Evolutionary conservation across 1,140 invertebrate genomes (phyloP).

Genomic region (Cardiocondyla obscurior): DNA sequence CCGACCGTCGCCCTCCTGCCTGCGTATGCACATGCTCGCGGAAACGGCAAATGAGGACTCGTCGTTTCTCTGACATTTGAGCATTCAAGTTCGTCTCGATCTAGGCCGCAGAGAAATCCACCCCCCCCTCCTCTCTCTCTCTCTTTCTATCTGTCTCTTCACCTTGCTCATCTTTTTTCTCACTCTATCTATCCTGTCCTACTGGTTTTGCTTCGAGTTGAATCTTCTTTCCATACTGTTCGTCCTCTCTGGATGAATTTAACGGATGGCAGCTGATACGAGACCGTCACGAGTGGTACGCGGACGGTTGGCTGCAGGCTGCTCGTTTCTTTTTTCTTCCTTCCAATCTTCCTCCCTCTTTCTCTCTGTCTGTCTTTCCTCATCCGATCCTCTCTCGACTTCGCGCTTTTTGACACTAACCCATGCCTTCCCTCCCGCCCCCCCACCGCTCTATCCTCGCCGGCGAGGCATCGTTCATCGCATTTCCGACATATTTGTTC

Average conservation of each 20-base stretch:
- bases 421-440: too few relatives aligned
- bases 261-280: slow-evolving; percentile 77
- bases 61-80: slow-evolving; percentile 81
- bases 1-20: slow-evolving; percentile 13
- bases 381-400: slow-evolving; percentile 35
- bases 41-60: slow-evolving; percentile 82
- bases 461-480: slow-evolving; percentile 24
- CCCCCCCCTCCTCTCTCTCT: slow-evolving; percentile 6
- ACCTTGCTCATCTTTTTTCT: slow-evolving; percentile 33
- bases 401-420: not conserved
- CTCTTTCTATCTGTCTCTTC: slow-evolving; percentile 54
- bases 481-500: slow-evolving; percentile 1
- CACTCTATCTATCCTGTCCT: slow-evolving; percentile 60
- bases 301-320: slow-evolving; percentile 63
- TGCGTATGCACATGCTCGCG: slow-evolving; percentile 74
- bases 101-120: slow-evolving; percentile 78
- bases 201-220: slow-evolving; percentile 62
- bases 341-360: slow-evolving; percentile 47
- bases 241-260: slow-evolving; percentile 75
- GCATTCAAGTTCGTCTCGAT: slow-evolving; percentile 82
- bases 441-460: not conserved
- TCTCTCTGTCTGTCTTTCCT: slow-evolving; percentile 4
- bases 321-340: slow-evolving; percentile 69
- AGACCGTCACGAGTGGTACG: slow-evolving; percentile 75
- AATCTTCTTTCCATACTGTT: slow-evolving; percentile 74